These are phyloP conservation scores for Diplodus puntazzo DNA, from an alignment of 2,797 vertebrate species.

Conservation along the genomic window DNA sequence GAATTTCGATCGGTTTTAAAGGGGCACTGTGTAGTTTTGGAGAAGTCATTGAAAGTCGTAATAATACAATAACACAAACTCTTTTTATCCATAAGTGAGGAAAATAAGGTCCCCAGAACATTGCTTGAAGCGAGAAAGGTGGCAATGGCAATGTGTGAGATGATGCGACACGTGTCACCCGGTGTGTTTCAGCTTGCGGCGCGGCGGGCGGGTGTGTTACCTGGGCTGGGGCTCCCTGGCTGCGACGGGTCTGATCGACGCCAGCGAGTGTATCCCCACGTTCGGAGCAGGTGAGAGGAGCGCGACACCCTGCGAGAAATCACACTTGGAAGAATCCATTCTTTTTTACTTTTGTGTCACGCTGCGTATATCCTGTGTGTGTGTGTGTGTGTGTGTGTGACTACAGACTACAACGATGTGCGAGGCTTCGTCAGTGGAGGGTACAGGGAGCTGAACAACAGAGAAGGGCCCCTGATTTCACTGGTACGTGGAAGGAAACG, in stretches of 20 bases:
- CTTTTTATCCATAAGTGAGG: too few relatives aligned
- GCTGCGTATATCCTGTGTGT: not conserved
- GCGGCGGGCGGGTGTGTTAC: slow-evolving; percentile 81
- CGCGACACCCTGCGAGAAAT: not conserved
- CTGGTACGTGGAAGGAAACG: slow-evolving; percentile 71
- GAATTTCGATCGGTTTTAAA: not conserved
- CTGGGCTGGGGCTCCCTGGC: slow-evolving; percentile 87
- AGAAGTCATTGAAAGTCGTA: too few relatives aligned
- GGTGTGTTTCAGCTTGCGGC: slow-evolving; percentile 73
- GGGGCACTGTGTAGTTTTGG: too few relatives aligned
- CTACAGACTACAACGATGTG: slow-evolving; percentile 81
- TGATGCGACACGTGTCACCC: too few relatives aligned
- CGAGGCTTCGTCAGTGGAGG: slow-evolving; percentile 85
- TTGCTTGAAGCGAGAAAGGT: too few relatives aligned
- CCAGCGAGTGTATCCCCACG: slow-evolving; percentile 86
- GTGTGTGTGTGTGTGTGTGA: slow-evolving; percentile 11
- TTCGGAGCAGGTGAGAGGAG: slow-evolving; percentile 84
- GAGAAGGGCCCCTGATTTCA: slow-evolving; percentile 81
- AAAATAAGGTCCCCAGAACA: too few relatives aligned
- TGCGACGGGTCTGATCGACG: slow-evolving; percentile 84
- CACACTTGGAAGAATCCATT: too few relatives aligned
- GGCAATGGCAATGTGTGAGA: not conserved
- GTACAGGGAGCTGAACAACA: slow-evolving; percentile 83
- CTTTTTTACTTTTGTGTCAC: too few relatives aligned
- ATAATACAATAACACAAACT: too few relatives aligned